Percentiles rank a stretch among this genome's conserved stretches.
Evolutionary conservation across 2,888 invertebrate genomes (phyloP).

Genomic region (Pachymerium ferrugineum): DNA sequence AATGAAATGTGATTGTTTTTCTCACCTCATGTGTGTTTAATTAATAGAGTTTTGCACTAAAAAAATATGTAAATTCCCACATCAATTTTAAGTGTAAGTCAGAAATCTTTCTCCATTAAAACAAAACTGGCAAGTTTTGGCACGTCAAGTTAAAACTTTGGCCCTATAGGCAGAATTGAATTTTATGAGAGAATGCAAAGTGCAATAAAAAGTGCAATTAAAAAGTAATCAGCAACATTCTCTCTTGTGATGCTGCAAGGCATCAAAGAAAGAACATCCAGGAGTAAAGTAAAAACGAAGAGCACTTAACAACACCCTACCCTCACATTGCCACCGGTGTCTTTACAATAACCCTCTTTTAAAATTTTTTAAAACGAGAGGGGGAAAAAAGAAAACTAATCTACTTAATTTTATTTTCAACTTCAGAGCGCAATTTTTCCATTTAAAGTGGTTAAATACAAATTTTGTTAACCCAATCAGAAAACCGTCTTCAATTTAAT

Average conservation of each 20-base stretch:
- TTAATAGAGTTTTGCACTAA: not conserved
- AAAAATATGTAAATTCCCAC: not conserved
- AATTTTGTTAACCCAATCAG: too few relatives aligned
- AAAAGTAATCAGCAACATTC: slow-evolving; percentile 19
- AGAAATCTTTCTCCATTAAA: not conserved
- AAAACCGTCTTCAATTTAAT: too few relatives aligned
- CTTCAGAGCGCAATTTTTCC: too few relatives aligned
- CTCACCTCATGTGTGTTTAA: not conserved
- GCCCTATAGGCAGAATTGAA: slow-evolving; percentile 17
- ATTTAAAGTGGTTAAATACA: too few relatives aligned
- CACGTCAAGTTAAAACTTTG: not conserved
- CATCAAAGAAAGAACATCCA: not conserved
- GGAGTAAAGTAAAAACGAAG: not conserved
- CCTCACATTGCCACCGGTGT: too few relatives aligned
- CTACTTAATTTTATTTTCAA: too few relatives aligned
- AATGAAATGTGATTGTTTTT: not conserved
- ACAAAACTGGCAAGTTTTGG: slow-evolving; percentile 1
- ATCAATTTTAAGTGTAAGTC: not conserved
- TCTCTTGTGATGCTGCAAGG: not conserved
- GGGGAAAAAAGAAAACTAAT: too few relatives aligned
- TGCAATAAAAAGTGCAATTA: slow-evolving; percentile 19
- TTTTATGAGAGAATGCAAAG: slow-evolving; percentile 19
- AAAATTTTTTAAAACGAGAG: too few relatives aligned
- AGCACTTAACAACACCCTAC: too few relatives aligned
- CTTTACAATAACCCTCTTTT: too few relatives aligned